A percentile compares a stretch with the other conserved stretches of the same genome.
These are phyloP conservation scores for Aldrovandia affinis DNA, from an alignment of 2,797 vertebrate genomes.

Conservation along the genomic window DNA sequence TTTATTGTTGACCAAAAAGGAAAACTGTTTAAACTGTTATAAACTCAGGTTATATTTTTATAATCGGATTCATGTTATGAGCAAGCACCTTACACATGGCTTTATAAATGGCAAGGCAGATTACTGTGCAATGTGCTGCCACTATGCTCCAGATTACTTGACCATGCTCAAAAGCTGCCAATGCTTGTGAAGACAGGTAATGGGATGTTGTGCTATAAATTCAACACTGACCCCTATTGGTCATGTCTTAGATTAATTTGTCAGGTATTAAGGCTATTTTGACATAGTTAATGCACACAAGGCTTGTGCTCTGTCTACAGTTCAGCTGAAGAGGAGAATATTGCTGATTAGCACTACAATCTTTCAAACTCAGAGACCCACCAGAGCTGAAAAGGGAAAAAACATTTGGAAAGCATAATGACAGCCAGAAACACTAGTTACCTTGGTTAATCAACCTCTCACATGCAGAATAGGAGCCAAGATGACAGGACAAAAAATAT, in stretches of 20 bases:
- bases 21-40: constrained; percentile 6
- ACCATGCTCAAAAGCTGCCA: constrained; percentile 13
- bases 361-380: background rate
- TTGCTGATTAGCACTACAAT: background rate
- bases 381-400: background rate
- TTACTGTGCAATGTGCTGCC: constrained; percentile 37
- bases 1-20: background rate
- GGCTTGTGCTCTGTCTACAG: background rate
- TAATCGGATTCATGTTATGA: no score
- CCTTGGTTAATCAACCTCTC: background rate
- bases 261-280: constrained; percentile 4
- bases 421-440: no score
- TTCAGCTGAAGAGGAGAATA: background rate
- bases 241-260: background rate
- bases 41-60: background rate
- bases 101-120: constrained; percentile 36
- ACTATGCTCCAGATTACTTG: background rate
- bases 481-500: background rate
- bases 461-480: background rate
- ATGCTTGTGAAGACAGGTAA: constrained; percentile 45
- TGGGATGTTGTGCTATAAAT: constrained; percentile 33
- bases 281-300: background rate
- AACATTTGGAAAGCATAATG: background rate
- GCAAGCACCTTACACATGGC: background rate
- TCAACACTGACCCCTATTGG: constrained; percentile 39